Base-by-base conservation (phyloP, 2,113 vertebrate genomes). In the Blennius ocellaris region DNA sequence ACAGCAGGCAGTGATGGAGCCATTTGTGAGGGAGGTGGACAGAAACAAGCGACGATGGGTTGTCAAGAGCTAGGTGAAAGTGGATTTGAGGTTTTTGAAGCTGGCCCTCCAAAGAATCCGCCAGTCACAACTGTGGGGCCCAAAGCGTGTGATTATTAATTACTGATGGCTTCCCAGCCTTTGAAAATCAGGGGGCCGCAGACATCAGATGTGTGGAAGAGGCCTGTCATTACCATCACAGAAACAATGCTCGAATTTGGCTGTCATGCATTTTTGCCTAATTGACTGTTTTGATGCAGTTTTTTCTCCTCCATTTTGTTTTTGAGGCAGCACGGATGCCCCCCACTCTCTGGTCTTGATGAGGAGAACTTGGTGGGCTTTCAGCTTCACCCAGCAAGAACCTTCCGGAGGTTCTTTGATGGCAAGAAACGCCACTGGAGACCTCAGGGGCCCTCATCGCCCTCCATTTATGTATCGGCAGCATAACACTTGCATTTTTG, bases 221-320 rank as follows among this genome's bases (percentile, higher is more conserved):
- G 81, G 76, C 86, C 87, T 90, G 87, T 92, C 90, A 90, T 90
- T 86, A 90, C 79, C 78, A 61, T 90, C 86, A 89, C 77, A 89
- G 79, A 93, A 93, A 93, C 89, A 92, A 92, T 90, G 90, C 77
- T 53, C 58, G 82, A 88, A 89, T 92, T 89, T 92, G 83, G 87
- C 88, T 91, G 91, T 93, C 90, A 92, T 91, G 91, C 90, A 93
- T 93, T 93, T 93, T 91, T 92, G 74, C 84, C 83, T 92, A 93
- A 91, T 93, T 94, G 91, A 92, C 88, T 92, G 84, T 93, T 92
- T 93, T 88, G 89, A 87, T 89, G 85, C 87, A 85, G 71, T 60
- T 77, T 72, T 81, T 83, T 71, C 52, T 12, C 41, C 63, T 66
- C 72, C 17, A 73, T 87, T 89, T 88, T 81, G 73, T 83, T 89